Evolutionary conservation across 2,797 vertebrate species (phyloP).

Genomic region (Leptoclinus maculatus): DNA sequence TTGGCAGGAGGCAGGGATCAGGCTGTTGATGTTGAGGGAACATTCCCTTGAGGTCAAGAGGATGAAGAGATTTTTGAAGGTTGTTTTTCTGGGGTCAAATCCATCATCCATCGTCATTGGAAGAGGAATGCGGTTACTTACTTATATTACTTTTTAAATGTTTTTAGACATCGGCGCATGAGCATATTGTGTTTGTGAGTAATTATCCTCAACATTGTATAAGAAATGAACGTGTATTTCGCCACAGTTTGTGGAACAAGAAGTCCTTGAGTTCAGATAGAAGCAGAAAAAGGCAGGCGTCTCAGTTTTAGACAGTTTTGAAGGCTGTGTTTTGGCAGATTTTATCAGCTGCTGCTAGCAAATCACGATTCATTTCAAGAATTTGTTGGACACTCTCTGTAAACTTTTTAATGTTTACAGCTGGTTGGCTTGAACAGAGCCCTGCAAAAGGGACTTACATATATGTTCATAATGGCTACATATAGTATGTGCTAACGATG

Average conservation of each 20-base stretch:
- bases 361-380: not conserved
- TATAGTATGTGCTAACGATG: not conserved
- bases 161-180: not conserved
- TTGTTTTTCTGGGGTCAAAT: slow-evolving; percentile 3
- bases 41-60: slow-evolving; percentile 46
- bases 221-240: not conserved
- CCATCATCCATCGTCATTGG: slow-evolving; percentile 1
- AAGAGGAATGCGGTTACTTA: not conserved
- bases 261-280: not conserved
- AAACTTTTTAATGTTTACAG: not conserved
- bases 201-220: not conserved
- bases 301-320: not conserved
- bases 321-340: not conserved
- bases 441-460: not conserved
- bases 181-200: not conserved
- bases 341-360: not conserved
- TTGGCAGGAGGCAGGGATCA: slow-evolving; percentile 15
- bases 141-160: not conserved
- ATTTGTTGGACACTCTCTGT: not conserved
- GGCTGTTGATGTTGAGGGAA: slow-evolving; percentile 42
- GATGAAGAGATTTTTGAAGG: slow-evolving; percentile 32
- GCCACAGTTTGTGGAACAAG: not conserved
- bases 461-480: not conserved
- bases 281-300: not conserved
- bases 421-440: not conserved